phyloP scores from a whole-genome alignment of 2,797 vertebrate species.

The Sarcophilus harrisii region DNA sequence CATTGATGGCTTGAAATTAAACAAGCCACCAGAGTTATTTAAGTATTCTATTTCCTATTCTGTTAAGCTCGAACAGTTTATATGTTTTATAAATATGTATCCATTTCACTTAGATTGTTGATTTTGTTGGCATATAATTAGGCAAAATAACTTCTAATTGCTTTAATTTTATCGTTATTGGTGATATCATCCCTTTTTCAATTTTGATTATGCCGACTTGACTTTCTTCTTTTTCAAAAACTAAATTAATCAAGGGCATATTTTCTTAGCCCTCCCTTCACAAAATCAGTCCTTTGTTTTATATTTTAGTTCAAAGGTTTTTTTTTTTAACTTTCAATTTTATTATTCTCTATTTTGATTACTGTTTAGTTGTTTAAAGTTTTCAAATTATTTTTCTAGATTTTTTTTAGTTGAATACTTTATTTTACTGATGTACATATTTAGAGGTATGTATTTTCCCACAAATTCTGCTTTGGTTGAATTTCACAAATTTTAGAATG shows the following conservation, averaged over 20 bases:
- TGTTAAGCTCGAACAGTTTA: not conserved
- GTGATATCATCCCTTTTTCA: not conserved
- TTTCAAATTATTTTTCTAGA: not conserved
- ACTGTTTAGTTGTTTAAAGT: not conserved
- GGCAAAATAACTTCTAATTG: not conserved
- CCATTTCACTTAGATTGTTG: not conserved
- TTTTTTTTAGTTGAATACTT: not conserved
- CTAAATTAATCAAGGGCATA: not conserved
- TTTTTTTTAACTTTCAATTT: not conserved
- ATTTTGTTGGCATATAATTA: not conserved
- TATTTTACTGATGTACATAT: not conserved
- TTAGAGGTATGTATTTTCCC: not conserved
- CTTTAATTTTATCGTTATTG: not conserved
- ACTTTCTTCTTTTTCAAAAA: not conserved
- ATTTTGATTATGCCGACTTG: not conserved
- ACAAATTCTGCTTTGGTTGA: not conserved
- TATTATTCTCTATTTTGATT: not conserved
- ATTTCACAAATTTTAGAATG: not conserved
- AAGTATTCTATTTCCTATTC: not conserved
- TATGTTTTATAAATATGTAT: not conserved
- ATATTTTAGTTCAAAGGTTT: not conserved
- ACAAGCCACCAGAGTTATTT: not conserved
- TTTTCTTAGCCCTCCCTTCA: not conserved
- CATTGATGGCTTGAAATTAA: not conserved
- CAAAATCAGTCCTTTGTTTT: not conserved